These are phyloP conservation scores for Spheniscus mendiculus DNA, from an alignment of 2,113 vertebrate genomes.

Conservation along the genomic window DNA sequence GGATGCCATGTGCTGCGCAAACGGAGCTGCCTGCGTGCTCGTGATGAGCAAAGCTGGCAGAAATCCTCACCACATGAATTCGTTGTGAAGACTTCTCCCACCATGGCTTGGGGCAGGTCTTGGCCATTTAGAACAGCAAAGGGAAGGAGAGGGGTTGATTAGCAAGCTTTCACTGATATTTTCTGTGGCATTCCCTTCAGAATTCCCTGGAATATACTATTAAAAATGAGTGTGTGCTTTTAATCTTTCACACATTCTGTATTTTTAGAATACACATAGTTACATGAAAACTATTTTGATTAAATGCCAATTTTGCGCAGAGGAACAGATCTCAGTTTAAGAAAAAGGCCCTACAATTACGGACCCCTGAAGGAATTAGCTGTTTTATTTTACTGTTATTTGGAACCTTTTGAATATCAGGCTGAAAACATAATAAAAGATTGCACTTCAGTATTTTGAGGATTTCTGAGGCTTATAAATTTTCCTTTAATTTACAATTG, in stretches of 20 bases:
- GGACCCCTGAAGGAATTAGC: too few species aligned
- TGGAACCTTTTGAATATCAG: not conserved
- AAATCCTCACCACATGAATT: not conserved
- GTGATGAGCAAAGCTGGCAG: not conserved
- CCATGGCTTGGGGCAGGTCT: rapidly evolving
- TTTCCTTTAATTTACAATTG: not conserved
- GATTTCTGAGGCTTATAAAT: not conserved
- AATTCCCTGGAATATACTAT: not conserved
- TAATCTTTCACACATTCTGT: not conserved
- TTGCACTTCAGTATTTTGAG: not conserved
- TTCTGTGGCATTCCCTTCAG: not conserved
- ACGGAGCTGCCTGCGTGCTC: not conserved
- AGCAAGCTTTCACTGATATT: not conserved
- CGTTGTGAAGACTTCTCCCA: not conserved
- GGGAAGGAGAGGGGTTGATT: not conserved
- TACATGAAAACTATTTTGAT: not conserved
- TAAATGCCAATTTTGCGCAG: not conserved
- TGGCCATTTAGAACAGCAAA: not conserved
- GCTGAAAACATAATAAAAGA: not conserved
- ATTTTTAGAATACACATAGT: not conserved
- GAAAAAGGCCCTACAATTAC: too few species aligned
- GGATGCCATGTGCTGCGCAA: not conserved
- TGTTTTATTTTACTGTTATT: not conserved
- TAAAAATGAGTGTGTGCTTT: not conserved
- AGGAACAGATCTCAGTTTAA: not conserved